phyloP scores from a whole-genome alignment of 2,888 invertebrate species.

The Hyposoter didymator region DNA sequence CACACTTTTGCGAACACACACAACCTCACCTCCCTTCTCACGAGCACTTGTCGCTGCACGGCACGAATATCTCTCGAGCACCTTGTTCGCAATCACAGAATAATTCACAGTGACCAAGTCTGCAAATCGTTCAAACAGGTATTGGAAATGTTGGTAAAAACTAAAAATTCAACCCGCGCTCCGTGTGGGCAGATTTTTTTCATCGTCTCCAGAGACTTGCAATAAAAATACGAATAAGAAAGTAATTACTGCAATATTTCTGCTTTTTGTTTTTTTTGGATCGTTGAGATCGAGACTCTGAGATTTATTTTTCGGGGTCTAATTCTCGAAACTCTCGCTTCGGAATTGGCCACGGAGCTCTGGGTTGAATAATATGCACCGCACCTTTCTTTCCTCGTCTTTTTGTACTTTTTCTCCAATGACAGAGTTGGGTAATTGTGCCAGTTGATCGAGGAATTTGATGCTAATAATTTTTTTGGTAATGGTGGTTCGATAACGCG shows the following conservation, averaged over 20 bases:
- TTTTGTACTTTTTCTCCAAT: not conserved
- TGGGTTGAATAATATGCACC: not conserved
- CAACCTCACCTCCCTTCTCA: constrained; percentile 35
- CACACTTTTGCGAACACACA: constrained; percentile 54
- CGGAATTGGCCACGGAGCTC: not conserved
- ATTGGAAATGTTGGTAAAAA: constrained; percentile 21
- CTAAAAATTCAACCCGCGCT: not conserved
- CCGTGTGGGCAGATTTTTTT: not conserved
- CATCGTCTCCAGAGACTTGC: not conserved
- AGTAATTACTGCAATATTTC: not conserved
- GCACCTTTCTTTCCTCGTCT: not conserved
- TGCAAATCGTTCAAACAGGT: constrained; percentile 47
- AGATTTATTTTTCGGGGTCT: too few species aligned
- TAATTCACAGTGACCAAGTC: constrained; percentile 44
- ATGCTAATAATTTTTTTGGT: too few species aligned
- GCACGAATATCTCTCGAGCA: constrained; percentile 54
- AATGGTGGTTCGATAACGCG: too few species aligned
- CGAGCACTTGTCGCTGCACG: constrained; percentile 60
- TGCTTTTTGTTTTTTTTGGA: not conserved
- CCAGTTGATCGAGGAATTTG: not conserved
- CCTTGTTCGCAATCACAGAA: constrained; percentile 61
- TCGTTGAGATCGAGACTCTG: too few species aligned
- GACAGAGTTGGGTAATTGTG: not conserved
- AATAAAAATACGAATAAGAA: not conserved
- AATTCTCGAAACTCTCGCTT: not conserved